Percentiles rank a stretch among this genome's conserved stretches.
These are phyloP conservation scores for Talpa occidentalis DNA, from an alignment of 2,113 vertebrate species.

Conservation along the genomic window DNA sequence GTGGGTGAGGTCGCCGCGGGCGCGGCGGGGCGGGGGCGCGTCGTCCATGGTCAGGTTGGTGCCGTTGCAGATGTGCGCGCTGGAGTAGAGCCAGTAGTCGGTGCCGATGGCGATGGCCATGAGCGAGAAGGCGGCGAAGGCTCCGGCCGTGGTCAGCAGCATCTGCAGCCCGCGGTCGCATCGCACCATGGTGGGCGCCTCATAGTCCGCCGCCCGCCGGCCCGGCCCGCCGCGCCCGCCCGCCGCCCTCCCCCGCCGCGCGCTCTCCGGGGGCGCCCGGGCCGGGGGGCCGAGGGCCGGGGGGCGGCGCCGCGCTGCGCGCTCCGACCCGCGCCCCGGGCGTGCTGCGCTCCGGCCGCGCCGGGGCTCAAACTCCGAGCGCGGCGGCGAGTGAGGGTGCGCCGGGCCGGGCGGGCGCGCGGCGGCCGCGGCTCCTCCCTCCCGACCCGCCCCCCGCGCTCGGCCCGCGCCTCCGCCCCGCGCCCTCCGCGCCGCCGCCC, in stretches of 20 bases:
- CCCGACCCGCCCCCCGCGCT: constrained; percentile 55
- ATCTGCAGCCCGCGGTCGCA: constrained; percentile 96
- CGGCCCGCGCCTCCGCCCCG: constrained; percentile 57
- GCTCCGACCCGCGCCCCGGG: constrained; percentile 64
- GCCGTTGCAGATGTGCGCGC: constrained; percentile 95
- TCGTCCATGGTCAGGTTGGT: constrained; percentile 92
- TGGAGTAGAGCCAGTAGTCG: constrained; percentile 97
- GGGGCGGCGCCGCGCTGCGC: constrained; percentile 74
- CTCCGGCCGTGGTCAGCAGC: constrained; percentile 93
- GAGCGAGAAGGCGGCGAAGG: constrained; percentile 96
- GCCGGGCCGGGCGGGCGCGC: constrained; percentile 55
- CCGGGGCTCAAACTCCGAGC: constrained; percentile 73
- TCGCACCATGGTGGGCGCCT: constrained; percentile 96
- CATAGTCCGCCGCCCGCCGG: constrained; percentile 89
- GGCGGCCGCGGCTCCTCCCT: constrained; percentile 67
- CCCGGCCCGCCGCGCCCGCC: constrained; percentile 77
- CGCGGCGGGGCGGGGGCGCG: constrained; percentile 77
- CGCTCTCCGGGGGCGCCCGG: constrained; percentile 15
- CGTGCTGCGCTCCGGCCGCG: constrained; percentile 70
- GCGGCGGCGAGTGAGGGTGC: constrained; percentile 62
- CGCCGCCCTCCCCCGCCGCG: constrained; percentile 66
- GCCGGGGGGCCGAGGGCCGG: constrained; percentile 36
- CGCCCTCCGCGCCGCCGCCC: constrained; percentile 63
- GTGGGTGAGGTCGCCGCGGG: constrained; percentile 89
- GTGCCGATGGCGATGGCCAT: constrained; percentile 98